Conservation (phyloP, 2,113 vertebrate species). For the Antechinus flavipes region DNA sequence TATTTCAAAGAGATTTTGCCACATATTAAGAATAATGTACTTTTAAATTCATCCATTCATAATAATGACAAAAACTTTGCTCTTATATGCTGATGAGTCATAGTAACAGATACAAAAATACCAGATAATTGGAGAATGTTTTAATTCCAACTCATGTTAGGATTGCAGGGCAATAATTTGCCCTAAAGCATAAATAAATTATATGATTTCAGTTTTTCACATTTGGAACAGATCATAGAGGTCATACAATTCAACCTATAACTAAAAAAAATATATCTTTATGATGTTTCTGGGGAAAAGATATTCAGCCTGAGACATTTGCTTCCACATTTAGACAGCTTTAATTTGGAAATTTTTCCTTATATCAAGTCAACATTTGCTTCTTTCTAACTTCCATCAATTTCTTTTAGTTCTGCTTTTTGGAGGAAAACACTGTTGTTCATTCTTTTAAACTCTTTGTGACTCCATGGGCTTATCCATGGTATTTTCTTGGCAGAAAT, state of each 20-base stretch:
- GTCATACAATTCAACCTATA: not conserved
- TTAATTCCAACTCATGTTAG: not conserved
- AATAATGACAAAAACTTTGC: not conserved
- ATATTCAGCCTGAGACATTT: not conserved
- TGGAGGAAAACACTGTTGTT: not conserved
- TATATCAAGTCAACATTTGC: not conserved
- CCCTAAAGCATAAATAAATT: not conserved
- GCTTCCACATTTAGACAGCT: not conserved
- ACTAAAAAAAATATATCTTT: not conserved
- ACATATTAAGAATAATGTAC: not conserved
- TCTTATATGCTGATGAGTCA: not conserved
- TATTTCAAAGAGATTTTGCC: not conserved
- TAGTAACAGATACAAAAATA: not conserved
- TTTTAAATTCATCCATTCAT: not conserved
- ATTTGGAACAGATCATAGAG: not conserved
- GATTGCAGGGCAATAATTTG: not conserved
- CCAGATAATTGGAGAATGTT: not conserved
- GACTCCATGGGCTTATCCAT: too few species aligned
- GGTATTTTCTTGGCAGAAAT: too few species aligned
- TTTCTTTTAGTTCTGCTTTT: not conserved
- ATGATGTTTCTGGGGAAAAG: not conserved
- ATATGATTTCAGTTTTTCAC: not conserved
- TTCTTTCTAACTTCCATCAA: not conserved
- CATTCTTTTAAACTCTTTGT: too few species aligned
- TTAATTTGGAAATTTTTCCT: not conserved